These are phyloP conservation scores for Drosophila busckii DNA, from an alignment of 1,140 invertebrate species.

Conservation along the genomic window DNA sequence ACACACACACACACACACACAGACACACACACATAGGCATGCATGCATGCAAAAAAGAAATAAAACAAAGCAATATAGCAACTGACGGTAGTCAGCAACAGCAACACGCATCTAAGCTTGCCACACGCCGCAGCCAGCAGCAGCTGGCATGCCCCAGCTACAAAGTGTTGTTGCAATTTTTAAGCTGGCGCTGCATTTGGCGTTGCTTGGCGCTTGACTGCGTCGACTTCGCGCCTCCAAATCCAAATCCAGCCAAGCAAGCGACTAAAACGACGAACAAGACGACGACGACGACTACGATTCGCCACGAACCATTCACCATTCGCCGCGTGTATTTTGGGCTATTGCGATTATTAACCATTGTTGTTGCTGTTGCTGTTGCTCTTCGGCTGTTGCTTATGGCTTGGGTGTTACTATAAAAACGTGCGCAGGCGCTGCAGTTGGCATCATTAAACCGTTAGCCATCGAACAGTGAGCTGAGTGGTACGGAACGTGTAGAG, in stretches of 20 bases:
- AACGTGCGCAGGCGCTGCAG: slow-evolving; percentile 55
- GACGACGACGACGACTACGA: slow-evolving; percentile 21
- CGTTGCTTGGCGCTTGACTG: slow-evolving; percentile 61
- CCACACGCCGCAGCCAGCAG: too few species aligned
- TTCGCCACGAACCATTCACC: slow-evolving; percentile 54
- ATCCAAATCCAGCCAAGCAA: slow-evolving; percentile 44
- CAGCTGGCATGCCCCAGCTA: too few species aligned
- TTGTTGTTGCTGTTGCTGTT: slow-evolving; percentile 22
- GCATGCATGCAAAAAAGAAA: slow-evolving; percentile 63
- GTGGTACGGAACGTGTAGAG: slow-evolving; percentile 58
- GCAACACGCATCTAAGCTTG: neutral
- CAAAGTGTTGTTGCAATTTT: slow-evolving; percentile 19
- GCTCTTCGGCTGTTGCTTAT: slow-evolving; percentile 39
- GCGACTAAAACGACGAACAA: slow-evolving; percentile 23
- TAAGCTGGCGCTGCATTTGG: slow-evolving; percentile 55
- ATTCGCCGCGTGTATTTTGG: slow-evolving; percentile 60
- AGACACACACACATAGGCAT: slow-evolving; percentile 11
- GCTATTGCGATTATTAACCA: slow-evolving; percentile 66
- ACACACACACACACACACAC: slow-evolving; percentile 13
- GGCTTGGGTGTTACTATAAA: slow-evolving; percentile 67
- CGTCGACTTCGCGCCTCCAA: slow-evolving; percentile 66
- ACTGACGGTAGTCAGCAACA: slow-evolving; percentile 3
- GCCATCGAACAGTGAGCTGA: slow-evolving; percentile 70
- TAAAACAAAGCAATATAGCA: slow-evolving; percentile 66
- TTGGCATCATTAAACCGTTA: slow-evolving; percentile 78